A percentile compares a stretch with the other conserved stretches of the same genome.
phyloP scores from a whole-genome alignment of 2,888 invertebrate species.

The Meiosimyza platycephala region DNA sequence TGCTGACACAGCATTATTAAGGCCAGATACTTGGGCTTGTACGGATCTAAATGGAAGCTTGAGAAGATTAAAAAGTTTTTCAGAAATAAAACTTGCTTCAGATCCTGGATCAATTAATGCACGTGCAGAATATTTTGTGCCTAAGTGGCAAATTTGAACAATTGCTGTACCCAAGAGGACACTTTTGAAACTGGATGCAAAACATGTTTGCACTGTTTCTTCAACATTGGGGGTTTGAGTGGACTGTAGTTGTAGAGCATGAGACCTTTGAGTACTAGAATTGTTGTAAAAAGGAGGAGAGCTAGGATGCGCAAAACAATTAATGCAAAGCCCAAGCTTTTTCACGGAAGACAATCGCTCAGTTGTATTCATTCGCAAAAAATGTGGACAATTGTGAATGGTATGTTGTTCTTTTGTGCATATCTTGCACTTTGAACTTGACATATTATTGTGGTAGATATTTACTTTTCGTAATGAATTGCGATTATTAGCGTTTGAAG shows the following conservation, averaged over 20 bases:
- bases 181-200: background rate
- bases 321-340: too few relatives aligned
- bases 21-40: slow-evolving; percentile 20
- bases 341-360: too few relatives aligned
- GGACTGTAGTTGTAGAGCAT: slow-evolving; percentile 24
- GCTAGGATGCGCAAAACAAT: too few relatives aligned
- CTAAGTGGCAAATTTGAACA: slow-evolving; percentile 15
- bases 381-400: too few relatives aligned
- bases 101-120: slow-evolving; percentile 40
- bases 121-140: slow-evolving; percentile 17
- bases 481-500: too few relatives aligned
- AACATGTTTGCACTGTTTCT: slow-evolving; percentile 11
- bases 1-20: too few relatives aligned
- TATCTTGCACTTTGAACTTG: too few relatives aligned
- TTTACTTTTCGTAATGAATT: too few relatives aligned
- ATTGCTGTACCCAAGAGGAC: slow-evolving; percentile 36
- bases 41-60: slow-evolving; percentile 23
- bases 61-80: slow-evolving; percentile 15
- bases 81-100: slow-evolving; percentile 38
- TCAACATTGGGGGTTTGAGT: background rate
- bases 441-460: too few relatives aligned
- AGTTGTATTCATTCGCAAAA: too few relatives aligned
- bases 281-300: background rate
- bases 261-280: too few relatives aligned
- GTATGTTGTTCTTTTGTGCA: too few relatives aligned